Percentiles rank a stretch among this genome's conserved stretches.
These are phyloP conservation scores for Epistrophe grossulariae DNA, from an alignment of 2,888 invertebrate species.

Conservation along the genomic window DNA sequence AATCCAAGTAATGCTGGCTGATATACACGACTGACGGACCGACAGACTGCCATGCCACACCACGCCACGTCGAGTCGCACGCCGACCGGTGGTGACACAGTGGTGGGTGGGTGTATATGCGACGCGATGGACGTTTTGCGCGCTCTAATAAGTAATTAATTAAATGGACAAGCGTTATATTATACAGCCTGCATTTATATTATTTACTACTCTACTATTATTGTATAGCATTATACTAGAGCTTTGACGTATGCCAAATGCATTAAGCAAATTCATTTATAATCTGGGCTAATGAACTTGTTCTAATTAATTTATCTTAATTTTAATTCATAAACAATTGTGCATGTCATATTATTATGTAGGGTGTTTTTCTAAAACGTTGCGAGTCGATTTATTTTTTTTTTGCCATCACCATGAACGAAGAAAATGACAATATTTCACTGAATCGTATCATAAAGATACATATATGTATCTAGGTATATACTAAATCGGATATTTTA, in stretches of 20 bases:
- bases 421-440: not conserved
- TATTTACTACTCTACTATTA: not conserved
- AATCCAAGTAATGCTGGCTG: conserved; percentile 43
- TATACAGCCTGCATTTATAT: conserved; percentile 20
- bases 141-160: conserved; percentile 49
- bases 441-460: no score
- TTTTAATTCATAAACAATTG: conserved; percentile 13
- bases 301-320: conserved; percentile 61
- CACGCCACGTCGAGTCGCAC: not conserved
- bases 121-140: conserved; percentile 2
- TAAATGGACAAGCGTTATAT: conserved; percentile 33
- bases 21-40: not conserved
- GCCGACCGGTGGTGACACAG: conserved; percentile 14
- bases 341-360: not conserved
- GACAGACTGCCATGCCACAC: not conserved
- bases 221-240: not conserved
- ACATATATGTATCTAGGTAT: no score
- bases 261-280: conserved; percentile 47
- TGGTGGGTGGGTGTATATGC: conserved; percentile 24
- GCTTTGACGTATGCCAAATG: conserved; percentile 52
- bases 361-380: not conserved
- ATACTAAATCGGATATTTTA: no score
- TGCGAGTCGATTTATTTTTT: not conserved
- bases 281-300: conserved; percentile 73
- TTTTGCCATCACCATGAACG: not conserved